phyloP scores from a whole-genome alignment of 2,888 invertebrate species.

The Elgonia sp. region DNA sequence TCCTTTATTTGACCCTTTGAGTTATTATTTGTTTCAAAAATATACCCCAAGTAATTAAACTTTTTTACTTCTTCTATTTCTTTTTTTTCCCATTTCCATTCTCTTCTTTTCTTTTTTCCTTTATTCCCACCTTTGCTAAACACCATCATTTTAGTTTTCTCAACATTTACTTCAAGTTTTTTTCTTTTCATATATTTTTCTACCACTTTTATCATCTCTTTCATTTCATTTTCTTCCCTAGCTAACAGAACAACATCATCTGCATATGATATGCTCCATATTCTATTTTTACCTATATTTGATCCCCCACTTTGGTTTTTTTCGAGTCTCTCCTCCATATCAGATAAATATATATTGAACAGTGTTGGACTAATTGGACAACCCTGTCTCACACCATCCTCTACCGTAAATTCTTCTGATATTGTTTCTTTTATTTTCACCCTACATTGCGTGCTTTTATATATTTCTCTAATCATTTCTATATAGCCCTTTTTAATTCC shows the following conservation, averaged over 20 bases:
- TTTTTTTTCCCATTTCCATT: too few relatives aligned
- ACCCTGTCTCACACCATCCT: slow-evolving; percentile 13
- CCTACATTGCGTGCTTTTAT: neutral
- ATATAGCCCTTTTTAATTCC: neutral
- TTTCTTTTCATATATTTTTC: neutral
- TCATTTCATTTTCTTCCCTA: neutral
- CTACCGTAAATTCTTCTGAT: neutral
- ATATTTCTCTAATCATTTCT: neutral
- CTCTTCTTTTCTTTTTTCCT: neutral
- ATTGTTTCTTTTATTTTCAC: neutral
- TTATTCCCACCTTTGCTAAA: slow-evolving; percentile 15
- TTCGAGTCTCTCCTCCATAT: neutral
- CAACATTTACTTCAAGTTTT: neutral
- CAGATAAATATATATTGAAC: neutral
- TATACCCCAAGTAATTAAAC: slow-evolving; percentile 11
- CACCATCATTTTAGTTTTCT: slow-evolving; percentile 2
- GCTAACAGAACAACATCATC: neutral
- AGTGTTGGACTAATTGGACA: slow-evolving; percentile 14
- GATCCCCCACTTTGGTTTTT: neutral
- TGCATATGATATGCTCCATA: slow-evolving; percentile 10
- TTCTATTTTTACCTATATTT: neutral
- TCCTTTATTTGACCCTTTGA: neutral
- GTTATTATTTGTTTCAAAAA: too few relatives aligned
- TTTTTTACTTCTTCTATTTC: slow-evolving; percentile 12
- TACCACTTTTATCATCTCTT: neutral